Evolutionary conservation across 2,113 vertebrate species (phyloP).

Genomic region (Cyprinodon variegatus): DNA sequence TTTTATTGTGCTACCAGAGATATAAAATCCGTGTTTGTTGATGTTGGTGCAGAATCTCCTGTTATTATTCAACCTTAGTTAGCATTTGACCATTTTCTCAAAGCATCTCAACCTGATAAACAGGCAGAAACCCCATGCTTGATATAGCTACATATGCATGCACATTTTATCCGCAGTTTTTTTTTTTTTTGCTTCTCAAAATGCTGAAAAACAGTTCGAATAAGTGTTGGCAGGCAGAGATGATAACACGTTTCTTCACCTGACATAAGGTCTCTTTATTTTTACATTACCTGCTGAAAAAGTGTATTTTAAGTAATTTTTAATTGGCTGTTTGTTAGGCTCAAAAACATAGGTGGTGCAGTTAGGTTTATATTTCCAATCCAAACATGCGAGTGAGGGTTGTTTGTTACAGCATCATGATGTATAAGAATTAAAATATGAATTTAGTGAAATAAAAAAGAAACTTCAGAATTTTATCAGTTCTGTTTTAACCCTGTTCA

Average conservation of each 20-base stretch:
- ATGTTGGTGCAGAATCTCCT: background rate
- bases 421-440: background rate
- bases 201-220: background rate
- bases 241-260: background rate
- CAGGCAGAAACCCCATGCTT: background rate
- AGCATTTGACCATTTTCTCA: background rate
- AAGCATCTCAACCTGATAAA: background rate
- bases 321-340: background rate
- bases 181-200: background rate
- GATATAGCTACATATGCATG: background rate
- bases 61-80: background rate
- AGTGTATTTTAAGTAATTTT: background rate
- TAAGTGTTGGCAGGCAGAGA: background rate
- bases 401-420: background rate
- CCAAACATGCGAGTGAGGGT: background rate
- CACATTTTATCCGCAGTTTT: background rate
- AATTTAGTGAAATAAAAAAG: background rate
- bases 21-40: background rate
- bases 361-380: background rate
- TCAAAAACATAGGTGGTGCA: background rate
- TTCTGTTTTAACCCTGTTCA: too few relatives aligned
- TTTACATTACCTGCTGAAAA: too few relatives aligned
- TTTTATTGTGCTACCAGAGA: background rate
- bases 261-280: background rate
- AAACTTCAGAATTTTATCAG: too few relatives aligned